These are phyloP conservation scores for Alloscopus bannaensis DNA, from an alignment of 2,888 invertebrate species.

Conservation along the genomic window DNA sequence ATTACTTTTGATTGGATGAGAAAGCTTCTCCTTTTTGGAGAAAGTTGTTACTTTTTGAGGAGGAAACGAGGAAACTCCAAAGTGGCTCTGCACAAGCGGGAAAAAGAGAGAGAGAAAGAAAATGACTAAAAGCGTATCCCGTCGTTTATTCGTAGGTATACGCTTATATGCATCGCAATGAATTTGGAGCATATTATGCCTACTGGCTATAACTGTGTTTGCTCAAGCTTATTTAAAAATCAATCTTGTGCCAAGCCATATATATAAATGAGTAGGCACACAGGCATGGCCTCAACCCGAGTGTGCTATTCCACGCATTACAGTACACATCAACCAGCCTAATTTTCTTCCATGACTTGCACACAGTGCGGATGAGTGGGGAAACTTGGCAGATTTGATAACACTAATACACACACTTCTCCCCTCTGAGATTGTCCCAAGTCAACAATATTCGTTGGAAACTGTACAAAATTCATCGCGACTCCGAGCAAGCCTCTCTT, in stretches of 20 bases:
- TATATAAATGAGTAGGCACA: not conserved
- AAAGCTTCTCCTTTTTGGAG: not conserved
- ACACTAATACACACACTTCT: too few relatives aligned
- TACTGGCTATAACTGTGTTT: not conserved
- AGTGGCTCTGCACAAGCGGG: too few relatives aligned
- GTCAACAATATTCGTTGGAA: too few relatives aligned
- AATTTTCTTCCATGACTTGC: too few relatives aligned
- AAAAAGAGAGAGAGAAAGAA: too few relatives aligned
- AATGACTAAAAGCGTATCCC: too few relatives aligned
- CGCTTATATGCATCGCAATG: not conserved
- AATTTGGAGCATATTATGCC: not conserved
- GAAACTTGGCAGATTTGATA: not conserved
- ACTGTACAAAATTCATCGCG: too few relatives aligned
- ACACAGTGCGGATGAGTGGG: not conserved
- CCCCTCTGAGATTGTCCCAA: too few relatives aligned
- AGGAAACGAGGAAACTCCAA: not conserved
- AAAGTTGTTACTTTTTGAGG: not conserved
- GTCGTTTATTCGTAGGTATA: not conserved
- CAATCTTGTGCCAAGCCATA: constrained; percentile 4
- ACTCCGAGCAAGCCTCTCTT: too few relatives aligned
- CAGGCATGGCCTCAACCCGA: too few relatives aligned
- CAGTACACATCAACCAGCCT: too few relatives aligned
- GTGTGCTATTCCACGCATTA: too few relatives aligned
- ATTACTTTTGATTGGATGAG: constrained; percentile 44
- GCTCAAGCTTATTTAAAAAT: constrained; percentile 12